These are phyloP conservation scores for Nycticryphes semicollaris DNA, from an alignment of 2,113 vertebrate species.

Conservation along the genomic window DNA sequence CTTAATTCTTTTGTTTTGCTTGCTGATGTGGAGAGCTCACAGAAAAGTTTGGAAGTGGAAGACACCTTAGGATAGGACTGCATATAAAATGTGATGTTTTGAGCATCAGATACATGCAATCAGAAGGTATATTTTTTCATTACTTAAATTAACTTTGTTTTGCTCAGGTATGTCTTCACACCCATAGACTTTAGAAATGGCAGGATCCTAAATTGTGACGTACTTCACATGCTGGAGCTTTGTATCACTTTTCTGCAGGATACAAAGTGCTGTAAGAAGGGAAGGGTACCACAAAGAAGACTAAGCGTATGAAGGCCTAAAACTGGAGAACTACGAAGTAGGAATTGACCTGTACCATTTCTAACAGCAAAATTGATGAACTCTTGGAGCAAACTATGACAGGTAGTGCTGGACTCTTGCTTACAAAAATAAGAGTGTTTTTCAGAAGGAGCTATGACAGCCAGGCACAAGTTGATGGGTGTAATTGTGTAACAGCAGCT, in stretches of 20 bases:
- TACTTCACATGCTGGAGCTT: background rate
- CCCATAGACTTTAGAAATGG: background rate
- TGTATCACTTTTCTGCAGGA: background rate
- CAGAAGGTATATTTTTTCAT: background rate
- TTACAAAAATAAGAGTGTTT: background rate
- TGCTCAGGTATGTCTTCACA: background rate
- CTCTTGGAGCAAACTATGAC: accelerated
- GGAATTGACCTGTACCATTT: background rate
- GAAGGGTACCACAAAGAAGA: background rate
- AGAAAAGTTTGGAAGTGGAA: background rate
- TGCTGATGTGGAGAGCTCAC: background rate
- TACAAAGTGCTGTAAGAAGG: background rate
- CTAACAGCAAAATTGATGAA: no score
- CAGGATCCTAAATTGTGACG: background rate
- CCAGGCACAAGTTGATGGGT: background rate
- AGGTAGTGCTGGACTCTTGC: background rate
- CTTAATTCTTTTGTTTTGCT: background rate
- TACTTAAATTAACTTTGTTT: background rate
- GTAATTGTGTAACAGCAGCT: background rate
- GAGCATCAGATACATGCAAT: accelerated
- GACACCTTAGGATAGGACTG: background rate
- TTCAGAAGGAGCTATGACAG: background rate
- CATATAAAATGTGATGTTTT: background rate
- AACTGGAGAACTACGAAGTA: background rate
- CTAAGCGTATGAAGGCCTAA: background rate